phyloP scores from a whole-genome alignment of 1,140 invertebrate species.

The Habropoda laboriosa region DNA sequence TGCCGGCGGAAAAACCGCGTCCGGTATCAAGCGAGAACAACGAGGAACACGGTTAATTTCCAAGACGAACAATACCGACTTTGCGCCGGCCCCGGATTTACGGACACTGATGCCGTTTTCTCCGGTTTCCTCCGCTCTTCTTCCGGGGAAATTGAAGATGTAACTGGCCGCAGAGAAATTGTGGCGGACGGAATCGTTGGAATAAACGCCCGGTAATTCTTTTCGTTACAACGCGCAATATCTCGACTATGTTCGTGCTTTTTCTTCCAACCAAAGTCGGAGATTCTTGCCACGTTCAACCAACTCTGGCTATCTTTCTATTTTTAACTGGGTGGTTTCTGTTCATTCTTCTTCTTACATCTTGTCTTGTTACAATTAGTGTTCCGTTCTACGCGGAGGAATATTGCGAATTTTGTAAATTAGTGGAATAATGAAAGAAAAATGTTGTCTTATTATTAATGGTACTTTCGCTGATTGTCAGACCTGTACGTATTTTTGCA shows the following conservation, averaged over 20 bases:
- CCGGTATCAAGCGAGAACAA: slow-evolving; percentile 17
- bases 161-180: not conserved
- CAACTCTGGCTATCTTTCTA: not conserved
- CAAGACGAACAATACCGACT: slow-evolving; percentile 22
- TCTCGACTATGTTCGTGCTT: not conserved
- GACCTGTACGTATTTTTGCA: too few relatives aligned
- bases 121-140: not conserved
- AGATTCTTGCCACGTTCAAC: not conserved
- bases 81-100: not conserved
- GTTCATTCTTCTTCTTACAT: not conserved
- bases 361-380: too few relatives aligned
- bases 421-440: too few relatives aligned
- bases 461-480: too few relatives aligned
- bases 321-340: not conserved
- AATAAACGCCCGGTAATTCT: not conserved
- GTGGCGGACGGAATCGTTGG: not conserved
- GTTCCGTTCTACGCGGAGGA: too few relatives aligned
- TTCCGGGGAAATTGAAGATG: not conserved
- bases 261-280: not conserved
- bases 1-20: not conserved
- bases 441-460: too few relatives aligned
- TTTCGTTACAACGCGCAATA: not conserved
- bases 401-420: too few relatives aligned
- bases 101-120: slow-evolving; percentile 22
- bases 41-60: slow-evolving; percentile 20